Evolutionary conservation across 2,888 invertebrate genomes (phyloP), one percentile per base, ranked within the genome.

Genomic region (Ormia ochracea): DNA sequence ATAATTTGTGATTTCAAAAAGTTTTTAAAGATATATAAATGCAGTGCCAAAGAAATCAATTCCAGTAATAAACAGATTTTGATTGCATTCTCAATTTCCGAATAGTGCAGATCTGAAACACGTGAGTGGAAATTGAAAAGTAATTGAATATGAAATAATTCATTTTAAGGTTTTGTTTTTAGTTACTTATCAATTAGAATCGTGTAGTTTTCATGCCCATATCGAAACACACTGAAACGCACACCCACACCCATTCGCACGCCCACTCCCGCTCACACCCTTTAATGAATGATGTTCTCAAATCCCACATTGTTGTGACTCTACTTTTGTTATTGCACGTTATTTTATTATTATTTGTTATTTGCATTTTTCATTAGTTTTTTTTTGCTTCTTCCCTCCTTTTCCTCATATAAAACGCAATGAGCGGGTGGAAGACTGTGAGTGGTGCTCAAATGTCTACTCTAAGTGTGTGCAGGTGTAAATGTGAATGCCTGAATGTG

Each of bases 281-380:
- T 9, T 17, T n/a, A n/a, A n/a, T n/a, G n/a, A 26, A 50, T 17
- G 7, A 6, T 26, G 38, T 50, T 65, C 23, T 38, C 26, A n/a
- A 54, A 56, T 48, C 54, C 63, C 54, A 56, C 56, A 56, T 73
- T 65, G 56, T 48, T 73, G 54, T 56, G 28, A 36, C 45, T 73
- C 65, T 45, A 21, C n/a, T 36, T n/a, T 58, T 69, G 33, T 56
- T 56, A n/a, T 50, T 50, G 23, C 26, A 38, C 33, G 12, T 17
- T 28, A 21, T 65, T 52, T 65, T 41, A 17, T 66, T 54, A 6
- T 54, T 52, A n/a, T 66, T 17, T 26, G 26, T 38, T 50, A n/a
- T 65, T 38, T 28, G 12, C 50, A 41, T 17, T 17, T 21, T 48
- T 21, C 10, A 12, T 52, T 28, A 38, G 10, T 36, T 36, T 36